Base-by-base conservation (phyloP, 2,888 invertebrate genomes). In the Acholoe squamosa region DNA sequence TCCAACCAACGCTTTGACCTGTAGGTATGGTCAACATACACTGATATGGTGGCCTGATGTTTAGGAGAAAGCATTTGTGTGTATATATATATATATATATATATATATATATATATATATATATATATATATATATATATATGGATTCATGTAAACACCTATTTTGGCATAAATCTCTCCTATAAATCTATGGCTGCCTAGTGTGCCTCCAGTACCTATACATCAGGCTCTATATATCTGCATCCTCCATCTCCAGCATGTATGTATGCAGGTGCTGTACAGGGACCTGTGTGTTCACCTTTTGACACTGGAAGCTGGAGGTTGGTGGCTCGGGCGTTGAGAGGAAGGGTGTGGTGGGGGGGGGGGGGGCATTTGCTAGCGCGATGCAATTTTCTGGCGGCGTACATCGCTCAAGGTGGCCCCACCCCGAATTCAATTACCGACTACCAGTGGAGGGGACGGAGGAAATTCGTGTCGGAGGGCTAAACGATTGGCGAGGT, bases 391-490 rank as follows among this genome's bases (percentile, higher is more conserved):
- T 80, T 80, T 80, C 80, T 80, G 80, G 34, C 80, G 34, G 80
- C 80, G 80, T 80, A 80, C 80, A 80, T 80, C 80, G 80, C 80
- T 80, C 80, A 80, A 80, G 80, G 80, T 80, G 34, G 34, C 80
- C 43, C 80, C 22, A 19, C 80, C 80, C 43, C 19, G 80, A 80
- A 80, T 80, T 43, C 80, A 80, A 80, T 80, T 80, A 80, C 80
- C 80, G 80, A 7, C 33, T 16, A 80, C 80, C 80, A 43, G 34
- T n/a, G 34, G 80, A 80, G 34, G 80, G 80, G 80, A 43, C 80
- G 80, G 43, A 80, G 80, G 71, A 71, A 71, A 71, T 71, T 71
- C 71, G 71, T 71, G 71, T 71, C 71, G 71, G 71, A 71, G 71
- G 71, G 71, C 71, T 71, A 71, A 71, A 71, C 71, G 71, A 71